These are phyloP conservation scores for Amphimallon solstitiale DNA, from an alignment of 2,888 invertebrate genomes.

Conservation along the genomic window DNA sequence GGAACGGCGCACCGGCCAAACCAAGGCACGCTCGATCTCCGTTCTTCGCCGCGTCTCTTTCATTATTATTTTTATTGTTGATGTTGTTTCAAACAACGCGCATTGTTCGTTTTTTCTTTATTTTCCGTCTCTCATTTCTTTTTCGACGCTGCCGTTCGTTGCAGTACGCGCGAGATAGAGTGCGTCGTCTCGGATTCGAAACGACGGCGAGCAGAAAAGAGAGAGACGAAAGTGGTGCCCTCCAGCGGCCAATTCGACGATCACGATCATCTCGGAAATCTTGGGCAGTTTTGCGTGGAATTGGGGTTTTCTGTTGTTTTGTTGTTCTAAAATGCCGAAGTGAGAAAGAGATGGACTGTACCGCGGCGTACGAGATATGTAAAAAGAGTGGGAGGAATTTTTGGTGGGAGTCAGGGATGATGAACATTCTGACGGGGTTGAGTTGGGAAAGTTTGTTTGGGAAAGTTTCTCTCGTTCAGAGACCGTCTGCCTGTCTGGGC, in stretches of 20 bases:
- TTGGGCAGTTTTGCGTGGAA: not conserved
- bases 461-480: conserved; percentile 16
- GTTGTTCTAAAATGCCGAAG: not conserved
- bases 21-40: too few relatives aligned
- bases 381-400: too few relatives aligned
- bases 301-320: conserved; percentile 7
- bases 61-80: too few relatives aligned
- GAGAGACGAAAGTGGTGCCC: not conserved
- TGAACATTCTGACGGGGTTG: not conserved
- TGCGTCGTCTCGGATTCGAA: not conserved
- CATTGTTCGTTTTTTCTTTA: too few relatives aligned
- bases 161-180: not conserved
- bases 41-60: too few relatives aligned
- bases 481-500: conserved; percentile 13
- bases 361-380: too few relatives aligned
- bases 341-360: too few relatives aligned
- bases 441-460: conserved; percentile 18
- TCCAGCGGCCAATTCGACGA: conserved; percentile 16
- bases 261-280: conserved; percentile 3
- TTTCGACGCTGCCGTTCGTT: too few relatives aligned
- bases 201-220: not conserved
- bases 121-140: too few relatives aligned
- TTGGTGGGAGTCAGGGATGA: not conserved
- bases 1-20: not conserved
- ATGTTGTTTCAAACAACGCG: not conserved